Evolutionary conservation across 2,797 vertebrate species (phyloP), one percentile per base, ranked within the genome.

Genomic region (Anisognathus igniventris): DNA sequence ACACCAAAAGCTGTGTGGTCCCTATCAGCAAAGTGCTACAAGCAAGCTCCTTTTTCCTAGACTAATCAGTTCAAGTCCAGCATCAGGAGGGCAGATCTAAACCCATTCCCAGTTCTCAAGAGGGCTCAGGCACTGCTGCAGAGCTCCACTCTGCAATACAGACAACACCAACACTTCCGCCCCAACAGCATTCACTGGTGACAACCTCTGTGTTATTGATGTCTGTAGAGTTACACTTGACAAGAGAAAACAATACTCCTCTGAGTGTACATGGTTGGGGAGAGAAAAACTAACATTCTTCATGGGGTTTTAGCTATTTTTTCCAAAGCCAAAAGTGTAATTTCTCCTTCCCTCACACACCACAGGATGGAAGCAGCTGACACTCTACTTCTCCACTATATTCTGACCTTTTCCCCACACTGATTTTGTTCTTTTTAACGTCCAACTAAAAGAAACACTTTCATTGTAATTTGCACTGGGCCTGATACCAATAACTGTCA

Each of bases 191-290:
- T 10, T 66, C 25, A 33, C 30, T 31, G 39, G 7, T 44, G 51
- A 31, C 48, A 66, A 27, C 6, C 33, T 51, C 31, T 67, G 2
- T 3, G 62, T 16, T n/a, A 22, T 12, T 81, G 25, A 35, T 6
- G 27, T 3, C 28, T 44, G 23, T 9, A 58, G 54, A 62, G 7
- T 22, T 70, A 53, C 31, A 24, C 54, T 54, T n/a, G 15, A 61
- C 20, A 79, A 30, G n/a, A 33, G 3, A 72, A 84, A 3, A 87
- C 39, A 73, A 39, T 9, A 50, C 1, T 16, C 17, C 11, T 53
- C 20, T 15, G 23, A 50, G 7, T 9, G 3, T 7, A 37, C 5
- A 5, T 16, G 4, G 28, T 0, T 21, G 14, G 5, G 5, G 24
- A 76, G 18, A 62, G 4, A 14, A 75, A 85, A 84, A 60, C 8